Base-by-base conservation (phyloP, 2,113 vertebrate genomes). In the Orientallactaga bullata region DNA sequence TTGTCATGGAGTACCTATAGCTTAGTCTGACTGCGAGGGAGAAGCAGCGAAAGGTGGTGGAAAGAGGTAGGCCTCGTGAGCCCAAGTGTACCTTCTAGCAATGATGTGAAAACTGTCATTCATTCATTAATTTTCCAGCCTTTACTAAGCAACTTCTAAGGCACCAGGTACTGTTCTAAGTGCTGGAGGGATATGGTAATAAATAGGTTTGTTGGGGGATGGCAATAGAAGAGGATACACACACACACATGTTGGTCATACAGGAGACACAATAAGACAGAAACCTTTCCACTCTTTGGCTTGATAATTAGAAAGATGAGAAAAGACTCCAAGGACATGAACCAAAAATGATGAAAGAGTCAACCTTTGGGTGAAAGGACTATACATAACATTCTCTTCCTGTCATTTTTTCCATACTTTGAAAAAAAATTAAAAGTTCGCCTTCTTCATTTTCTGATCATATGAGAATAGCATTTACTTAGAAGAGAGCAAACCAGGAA, bases 401-500 rank as follows among this genome's bases (percentile, higher is more conserved):
- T 84, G 26, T 77, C 35, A 7, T 63, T 30, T 90, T 47, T 92
- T 76, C 66, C 63, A 63, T 32, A 89, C 60, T 86, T 84, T 71
- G 68, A 85, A 85, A 47, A 47, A 58, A 21, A 60, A 89, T 76
- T 28, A 51, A 86, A 73, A 73, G 15, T 66, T 66, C 63, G 63
- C 51, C 69, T 74, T 89, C 69, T 79, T 89, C 84, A 68, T 93
- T 86, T 84, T 35, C 58, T 66, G 77, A 90, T 73, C 47, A 77
- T 13, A 91, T 58, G 68, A 42, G 95, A 89, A 60, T 32, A 86
- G 47, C 61, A 65, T 85, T 73, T 42, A 89, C 26, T 66, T 30
- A 58, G 55, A 91, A 11, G 12, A 94, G 73, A 89, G 79, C 84
- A 68, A 94, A 65, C 42, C 80, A 87, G 61, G 79, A 65, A 23